These are phyloP conservation scores for Chionomys nivalis DNA, from an alignment of 2,113 vertebrate species.

Conservation along the genomic window DNA sequence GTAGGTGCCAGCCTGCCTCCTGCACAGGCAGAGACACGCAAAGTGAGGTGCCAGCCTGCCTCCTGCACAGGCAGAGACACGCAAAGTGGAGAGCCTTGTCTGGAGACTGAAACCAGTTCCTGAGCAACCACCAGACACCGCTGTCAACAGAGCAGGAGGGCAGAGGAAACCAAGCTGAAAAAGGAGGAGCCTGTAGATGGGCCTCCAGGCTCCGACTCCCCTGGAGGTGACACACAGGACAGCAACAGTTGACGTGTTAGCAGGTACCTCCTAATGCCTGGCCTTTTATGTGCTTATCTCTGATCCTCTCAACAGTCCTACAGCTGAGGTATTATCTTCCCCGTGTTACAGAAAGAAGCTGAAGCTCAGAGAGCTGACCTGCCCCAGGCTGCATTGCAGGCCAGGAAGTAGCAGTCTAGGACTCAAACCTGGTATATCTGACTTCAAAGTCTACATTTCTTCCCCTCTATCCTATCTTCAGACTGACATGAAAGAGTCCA, in stretches of 20 bases:
- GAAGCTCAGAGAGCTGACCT: conserved; percentile 25
- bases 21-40: neutral
- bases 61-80: neutral
- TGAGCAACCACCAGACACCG: neutral
- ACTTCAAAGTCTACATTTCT: neutral
- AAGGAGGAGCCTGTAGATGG: neutral
- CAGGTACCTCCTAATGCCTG: conserved; percentile 28
- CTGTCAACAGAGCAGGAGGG: neutral
- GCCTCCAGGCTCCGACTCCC: neutral
- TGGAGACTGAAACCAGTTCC: neutral
- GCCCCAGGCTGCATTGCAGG: neutral
- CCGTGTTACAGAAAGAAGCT: neutral
- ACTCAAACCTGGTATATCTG: neutral
- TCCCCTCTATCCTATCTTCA: conserved; percentile 23
- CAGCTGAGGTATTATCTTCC: neutral
- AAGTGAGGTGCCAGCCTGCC: neutral
- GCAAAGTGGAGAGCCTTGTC: neutral
- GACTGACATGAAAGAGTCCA: neutral
- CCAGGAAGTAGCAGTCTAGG: conserved; percentile 1
- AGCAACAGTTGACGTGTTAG: neutral
- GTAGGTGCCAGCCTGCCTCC: neutral
- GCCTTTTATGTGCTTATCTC: conserved; percentile 35
- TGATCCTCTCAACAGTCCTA: conserved; percentile 26
- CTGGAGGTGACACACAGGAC: neutral
- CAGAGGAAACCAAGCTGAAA: neutral